Base-by-base conservation (phyloP, 2,888 invertebrate species). In the Cacoxenus indagator region DNA sequence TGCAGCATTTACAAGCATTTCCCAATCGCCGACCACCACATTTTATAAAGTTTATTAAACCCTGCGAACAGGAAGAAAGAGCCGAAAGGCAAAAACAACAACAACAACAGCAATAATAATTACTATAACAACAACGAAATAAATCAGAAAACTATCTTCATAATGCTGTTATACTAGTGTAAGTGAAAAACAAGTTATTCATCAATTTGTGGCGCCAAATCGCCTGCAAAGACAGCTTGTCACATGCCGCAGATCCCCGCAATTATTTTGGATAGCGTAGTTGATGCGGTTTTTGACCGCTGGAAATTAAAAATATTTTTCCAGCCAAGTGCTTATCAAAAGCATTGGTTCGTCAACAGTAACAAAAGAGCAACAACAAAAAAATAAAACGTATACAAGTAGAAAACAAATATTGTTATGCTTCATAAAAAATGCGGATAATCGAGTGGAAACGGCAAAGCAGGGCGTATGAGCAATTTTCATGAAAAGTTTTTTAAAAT, bases 41-140 rank as follows among this genome's bases (percentile, higher is more conserved):
- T 80, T 80, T 80, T 83, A 80, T 81, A 80, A 80, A 83, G 80
- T 80, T 80, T 80, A 80, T 81, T 80, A 80, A 80, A 80, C 80
- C 83, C 82, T 80, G 37, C 14, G 55, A 5, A 19, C 19, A 51
- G 22, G 22, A 51, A 5, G 22, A 6, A 22, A 55, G 26, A 48
- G 14, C n/a, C n/a, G n/a, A 31, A 31, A 37, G 14, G 4, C 37
- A n/a, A 48, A 14, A 48, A 48, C 11, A 48, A 48, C 5, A 48
- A 48, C n/a, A 48, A 48, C 8, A 48, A 48, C 48, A 48, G 17
- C 6, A 37, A 8, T 11, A 8, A 8, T 37, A 37, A 37, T n/a
- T n/a, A n/a, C n/a, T n/a, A n/a, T n/a, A n/a, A n/a, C n/a, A n/a
- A n/a, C n/a, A n/a, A n/a, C n/a, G 9, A 31, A 31, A 31, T 9